These are phyloP conservation scores for Epinotia nisella DNA, from an alignment of 2,888 invertebrate genomes.

Conservation along the genomic window DNA sequence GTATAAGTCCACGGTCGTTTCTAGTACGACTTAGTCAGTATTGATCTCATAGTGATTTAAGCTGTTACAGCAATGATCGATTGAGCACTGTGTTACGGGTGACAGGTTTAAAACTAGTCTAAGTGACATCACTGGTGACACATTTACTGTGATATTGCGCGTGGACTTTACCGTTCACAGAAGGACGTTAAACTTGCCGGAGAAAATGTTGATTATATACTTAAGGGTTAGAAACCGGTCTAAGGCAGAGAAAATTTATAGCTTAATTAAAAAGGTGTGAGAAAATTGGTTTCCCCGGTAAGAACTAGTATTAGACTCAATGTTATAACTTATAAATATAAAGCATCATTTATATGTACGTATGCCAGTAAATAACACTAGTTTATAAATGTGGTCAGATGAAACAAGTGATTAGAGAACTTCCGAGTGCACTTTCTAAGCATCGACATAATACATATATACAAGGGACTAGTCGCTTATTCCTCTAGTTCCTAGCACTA, in stretches of 20 bases:
- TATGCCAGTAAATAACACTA: too few species aligned
- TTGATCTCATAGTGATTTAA: conserved; percentile 20
- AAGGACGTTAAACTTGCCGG: conserved; percentile 38
- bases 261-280: conserved; percentile 24
- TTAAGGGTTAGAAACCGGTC: conserved; percentile 29
- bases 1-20: conserved; percentile 41
- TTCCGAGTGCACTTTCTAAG: too few species aligned
- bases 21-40: conserved; percentile 13
- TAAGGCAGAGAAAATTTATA: conserved; percentile 32
- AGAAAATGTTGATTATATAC: conserved; percentile 36
- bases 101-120: conserved; percentile 50
- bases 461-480: too few species aligned
- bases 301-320: background rate
- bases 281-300: conserved; percentile 4
- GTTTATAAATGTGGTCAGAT: too few species aligned
- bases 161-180: conserved; percentile 40
- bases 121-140: conserved; percentile 50
- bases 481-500: too few species aligned
- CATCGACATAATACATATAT: too few species aligned
- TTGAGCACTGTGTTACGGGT: conserved; percentile 45
- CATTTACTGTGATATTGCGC: conserved; percentile 29
- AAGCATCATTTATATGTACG: too few species aligned
- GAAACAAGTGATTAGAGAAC: too few species aligned
- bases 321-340: background rate
- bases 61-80: conserved; percentile 26